phyloP scores from a whole-genome alignment of 2,797 vertebrate species.

The Xenops minutus region DNA sequence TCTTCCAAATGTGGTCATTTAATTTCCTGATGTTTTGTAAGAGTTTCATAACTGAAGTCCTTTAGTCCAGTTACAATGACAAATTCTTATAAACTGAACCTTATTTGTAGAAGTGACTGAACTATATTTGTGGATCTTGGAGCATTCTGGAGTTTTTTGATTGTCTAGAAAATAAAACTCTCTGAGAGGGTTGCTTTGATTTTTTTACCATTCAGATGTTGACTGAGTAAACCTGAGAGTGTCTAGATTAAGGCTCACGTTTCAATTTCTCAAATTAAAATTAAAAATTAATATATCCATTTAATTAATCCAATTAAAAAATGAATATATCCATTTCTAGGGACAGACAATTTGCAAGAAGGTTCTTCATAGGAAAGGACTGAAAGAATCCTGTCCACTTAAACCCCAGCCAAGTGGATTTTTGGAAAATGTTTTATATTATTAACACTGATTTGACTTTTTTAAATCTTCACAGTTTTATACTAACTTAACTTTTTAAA shows the following conservation, averaged over 20 bases:
- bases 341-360: neutral
- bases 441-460: neutral
- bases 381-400: neutral
- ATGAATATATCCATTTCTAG: neutral
- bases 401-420: neutral
- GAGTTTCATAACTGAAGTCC: conserved; percentile 41
- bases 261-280: neutral
- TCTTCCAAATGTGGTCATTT: neutral
- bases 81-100: neutral
- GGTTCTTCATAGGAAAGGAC: neutral
- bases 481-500: neutral
- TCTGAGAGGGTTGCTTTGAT: conserved; percentile 36
- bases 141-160: conserved; percentile 25
- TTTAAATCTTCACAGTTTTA: neutral
- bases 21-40: conserved; percentile 53
- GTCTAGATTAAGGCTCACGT: neutral
- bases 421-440: neutral
- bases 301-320: neutral
- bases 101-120: conserved; percentile 38
- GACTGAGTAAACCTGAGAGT: neutral
- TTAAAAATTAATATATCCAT: neutral
- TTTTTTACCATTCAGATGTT: neutral
- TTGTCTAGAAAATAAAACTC: conserved; percentile 61
- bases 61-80: conserved; percentile 9
- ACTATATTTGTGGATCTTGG: conserved; percentile 38